phyloP scores from a whole-genome alignment of 2,113 vertebrate species.

The Empidonax traillii region DNA sequence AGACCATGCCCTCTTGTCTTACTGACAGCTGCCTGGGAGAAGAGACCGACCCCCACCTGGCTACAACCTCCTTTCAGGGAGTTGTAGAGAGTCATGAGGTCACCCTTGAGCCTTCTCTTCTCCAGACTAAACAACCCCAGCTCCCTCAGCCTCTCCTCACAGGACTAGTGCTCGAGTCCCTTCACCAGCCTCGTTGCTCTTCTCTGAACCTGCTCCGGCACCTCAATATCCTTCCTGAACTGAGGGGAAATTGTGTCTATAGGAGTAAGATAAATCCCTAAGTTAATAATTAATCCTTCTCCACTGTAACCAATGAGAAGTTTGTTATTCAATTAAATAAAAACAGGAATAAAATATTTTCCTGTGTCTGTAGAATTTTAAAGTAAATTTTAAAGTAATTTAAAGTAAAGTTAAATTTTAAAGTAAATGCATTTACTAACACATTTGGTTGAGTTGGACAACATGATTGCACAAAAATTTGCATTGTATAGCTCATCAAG shows the following conservation, averaged over 20 bases:
- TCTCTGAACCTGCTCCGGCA: no score
- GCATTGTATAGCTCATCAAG: accelerated
- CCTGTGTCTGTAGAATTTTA: background rate
- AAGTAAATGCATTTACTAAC: background rate
- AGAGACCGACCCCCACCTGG: no score
- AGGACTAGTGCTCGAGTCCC: no score
- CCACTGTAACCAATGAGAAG: background rate
- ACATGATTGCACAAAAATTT: background rate
- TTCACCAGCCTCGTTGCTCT: no score
- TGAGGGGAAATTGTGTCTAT: background rate
- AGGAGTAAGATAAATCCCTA: background rate
- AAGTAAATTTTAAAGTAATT: background rate
- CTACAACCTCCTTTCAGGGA: no score
- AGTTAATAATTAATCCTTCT: background rate
- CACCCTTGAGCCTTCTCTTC: no score
- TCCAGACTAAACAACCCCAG: no score
- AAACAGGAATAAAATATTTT: background rate
- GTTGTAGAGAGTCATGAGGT: no score
- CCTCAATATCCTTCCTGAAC: no score
- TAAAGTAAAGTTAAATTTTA: background rate
- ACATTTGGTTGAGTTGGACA: background rate
- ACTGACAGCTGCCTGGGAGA: no score
- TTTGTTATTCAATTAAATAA: background rate
- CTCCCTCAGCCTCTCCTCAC: no score
- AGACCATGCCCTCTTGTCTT: no score